A percentile compares a stretch with the other conserved stretches of the same genome.
Conservation (phyloP, 2,888 invertebrate genomes). For the Drosophila prostipennis region DNA sequence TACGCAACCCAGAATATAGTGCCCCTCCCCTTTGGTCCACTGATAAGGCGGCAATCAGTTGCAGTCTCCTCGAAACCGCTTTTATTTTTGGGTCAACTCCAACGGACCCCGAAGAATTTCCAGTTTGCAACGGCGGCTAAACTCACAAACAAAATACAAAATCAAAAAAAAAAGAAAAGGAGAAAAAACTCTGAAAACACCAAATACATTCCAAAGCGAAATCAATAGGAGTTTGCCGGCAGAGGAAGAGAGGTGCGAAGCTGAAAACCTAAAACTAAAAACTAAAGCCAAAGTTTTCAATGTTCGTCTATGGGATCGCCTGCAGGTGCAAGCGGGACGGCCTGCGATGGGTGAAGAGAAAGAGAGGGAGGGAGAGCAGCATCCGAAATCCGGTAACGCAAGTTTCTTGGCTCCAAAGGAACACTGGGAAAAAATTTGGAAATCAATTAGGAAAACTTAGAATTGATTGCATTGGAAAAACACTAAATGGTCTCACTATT, state of each 20-base stretch:
- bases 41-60: constrained; percentile 28
- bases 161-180: neutral
- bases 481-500: neutral
- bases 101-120: constrained; percentile 66
- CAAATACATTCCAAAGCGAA: constrained; percentile 69
- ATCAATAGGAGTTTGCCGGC: constrained; percentile 62
- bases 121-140: constrained; percentile 57
- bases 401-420: constrained; percentile 66
- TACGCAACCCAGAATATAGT: too few relatives aligned
- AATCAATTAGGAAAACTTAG: too few relatives aligned
- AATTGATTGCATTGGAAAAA: neutral
- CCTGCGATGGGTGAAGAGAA: neutral
- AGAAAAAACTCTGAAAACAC: constrained; percentile 27
- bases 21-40: neutral
- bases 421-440: constrained; percentile 12
- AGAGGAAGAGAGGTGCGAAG: constrained; percentile 32
- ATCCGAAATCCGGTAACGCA: constrained; percentile 79
- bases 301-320: constrained; percentile 29
- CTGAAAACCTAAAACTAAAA: constrained; percentile 32
- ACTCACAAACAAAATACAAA: constrained; percentile 1
- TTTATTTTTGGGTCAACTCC: constrained; percentile 66
- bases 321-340: constrained; percentile 25
- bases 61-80: constrained; percentile 20
- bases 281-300: constrained; percentile 39
- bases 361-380: constrained; percentile 45